These are phyloP conservation scores for Hyles vespertilio DNA, from an alignment of 1,140 invertebrate genomes.

Conservation along the genomic window DNA sequence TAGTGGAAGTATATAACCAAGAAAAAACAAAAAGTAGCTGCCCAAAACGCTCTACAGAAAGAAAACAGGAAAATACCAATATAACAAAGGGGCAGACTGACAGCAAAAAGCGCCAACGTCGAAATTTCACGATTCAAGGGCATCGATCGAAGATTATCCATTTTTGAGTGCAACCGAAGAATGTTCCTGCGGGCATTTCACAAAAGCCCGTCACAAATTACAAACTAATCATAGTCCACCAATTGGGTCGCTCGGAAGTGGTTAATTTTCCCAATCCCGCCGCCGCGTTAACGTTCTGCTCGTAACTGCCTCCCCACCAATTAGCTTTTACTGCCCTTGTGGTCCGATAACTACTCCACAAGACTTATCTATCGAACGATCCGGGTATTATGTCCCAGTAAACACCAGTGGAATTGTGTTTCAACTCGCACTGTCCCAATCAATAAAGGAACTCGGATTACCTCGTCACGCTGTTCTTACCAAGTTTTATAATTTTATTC, in stretches of 20 bases:
- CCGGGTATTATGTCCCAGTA: slow-evolving; percentile 40
- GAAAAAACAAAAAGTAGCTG: too few relatives aligned
- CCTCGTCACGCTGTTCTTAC: too few relatives aligned
- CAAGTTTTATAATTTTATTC: too few relatives aligned
- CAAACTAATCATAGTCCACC: slow-evolving; percentile 58
- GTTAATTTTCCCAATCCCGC: slow-evolving; percentile 54
- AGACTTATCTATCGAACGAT: slow-evolving; percentile 56
- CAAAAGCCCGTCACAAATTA: slow-evolving; percentile 51
- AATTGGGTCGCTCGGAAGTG: slow-evolving; percentile 56
- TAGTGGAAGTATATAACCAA: too few relatives aligned
- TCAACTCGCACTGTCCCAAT: slow-evolving; percentile 4
- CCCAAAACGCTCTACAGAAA: too few relatives aligned
- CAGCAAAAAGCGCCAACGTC: too few relatives aligned
- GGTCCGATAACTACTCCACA: slow-evolving; percentile 53
- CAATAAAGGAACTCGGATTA: slow-evolving; percentile 4
- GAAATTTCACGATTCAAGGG: too few relatives aligned
- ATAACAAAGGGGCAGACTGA: too few relatives aligned
- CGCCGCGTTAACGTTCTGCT: slow-evolving; percentile 34
- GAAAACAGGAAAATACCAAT: too few relatives aligned
- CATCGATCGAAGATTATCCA: too few relatives aligned
- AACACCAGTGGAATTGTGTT: slow-evolving; percentile 34
- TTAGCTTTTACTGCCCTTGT: slow-evolving; percentile 65
- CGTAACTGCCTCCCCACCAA: slow-evolving; percentile 56
- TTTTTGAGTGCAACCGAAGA: too few relatives aligned
- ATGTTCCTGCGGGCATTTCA: slow-evolving; percentile 16